Conservation (phyloP, 1,140 invertebrate genomes). For the Bombus balteatus region DNA sequence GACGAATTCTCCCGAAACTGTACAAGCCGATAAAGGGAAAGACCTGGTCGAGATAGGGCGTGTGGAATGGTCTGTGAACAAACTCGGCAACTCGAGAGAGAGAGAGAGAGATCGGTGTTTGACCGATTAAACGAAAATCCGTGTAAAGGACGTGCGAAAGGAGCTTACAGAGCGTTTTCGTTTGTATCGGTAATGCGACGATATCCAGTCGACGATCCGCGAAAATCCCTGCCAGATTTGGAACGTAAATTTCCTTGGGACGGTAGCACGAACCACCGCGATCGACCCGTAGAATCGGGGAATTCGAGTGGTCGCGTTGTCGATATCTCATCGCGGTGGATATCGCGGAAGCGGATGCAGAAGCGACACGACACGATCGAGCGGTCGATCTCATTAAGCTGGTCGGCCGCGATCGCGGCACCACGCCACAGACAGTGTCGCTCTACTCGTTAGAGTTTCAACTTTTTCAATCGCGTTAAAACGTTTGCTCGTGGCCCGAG, state of each 20-base stretch:
- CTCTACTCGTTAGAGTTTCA: conserved; percentile 42
- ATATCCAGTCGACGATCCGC: conserved; percentile 7
- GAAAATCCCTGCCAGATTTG: conserved; percentile 1
- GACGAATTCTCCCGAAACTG: neutral
- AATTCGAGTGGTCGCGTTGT: neutral
- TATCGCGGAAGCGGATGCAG: neutral
- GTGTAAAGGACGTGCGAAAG: conserved; percentile 8
- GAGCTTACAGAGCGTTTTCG: neutral
- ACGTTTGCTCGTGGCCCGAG: conserved; percentile 45
- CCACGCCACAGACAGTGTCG: neutral
- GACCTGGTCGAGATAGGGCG: neutral
- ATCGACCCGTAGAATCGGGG: neutral
- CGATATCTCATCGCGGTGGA: neutral
- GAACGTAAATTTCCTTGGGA: conserved; percentile 24
- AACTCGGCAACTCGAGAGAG: neutral
- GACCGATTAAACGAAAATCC: conserved; percentile 31
- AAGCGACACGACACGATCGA: neutral
- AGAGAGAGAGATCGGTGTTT: neutral
- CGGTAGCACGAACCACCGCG: neutral
- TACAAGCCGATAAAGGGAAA: neutral
- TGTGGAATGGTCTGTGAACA: conserved; percentile 6
- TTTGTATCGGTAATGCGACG: conserved; percentile 18
- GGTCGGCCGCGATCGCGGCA: neutral
- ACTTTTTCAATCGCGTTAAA: conserved; percentile 66
- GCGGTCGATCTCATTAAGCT: conserved; percentile 29